Base-by-base conservation (phyloP, 30 jellyfish, hydroid and myxozoan species). In the Mastigias papua region DNA sequence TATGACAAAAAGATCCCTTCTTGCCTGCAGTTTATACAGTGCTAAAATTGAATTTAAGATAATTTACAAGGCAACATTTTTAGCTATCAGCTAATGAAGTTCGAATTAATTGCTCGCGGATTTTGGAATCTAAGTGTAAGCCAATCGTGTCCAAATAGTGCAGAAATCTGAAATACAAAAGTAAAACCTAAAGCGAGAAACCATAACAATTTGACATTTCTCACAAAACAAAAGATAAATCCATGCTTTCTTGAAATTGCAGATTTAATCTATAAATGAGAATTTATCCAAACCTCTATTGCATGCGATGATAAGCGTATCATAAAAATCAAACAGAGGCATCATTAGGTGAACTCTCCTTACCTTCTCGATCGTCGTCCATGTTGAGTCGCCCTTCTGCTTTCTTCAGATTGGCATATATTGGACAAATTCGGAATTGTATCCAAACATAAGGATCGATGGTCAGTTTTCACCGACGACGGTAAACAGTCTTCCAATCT, bases 321-420 rank as follows among this genome's bases (percentile, higher is more conserved):
- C 5, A 61, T 26, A 6, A 6, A 5, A 61, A 8, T 7, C 7
- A 26, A 61, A 6, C 60, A 16, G 16, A 46, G 16, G 16, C 16
- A 16, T 46, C 8, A 46, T 16, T 46, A 16, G 16, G 16, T 46
- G 8, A 6, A 8, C 60, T 46, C 62, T 34, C n/a, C 87, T 22
- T 25, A 87, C 96, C 96, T 87, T 64, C 96, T 67, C 23, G 88
- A 74, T 63, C 89, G 69, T 25, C 96, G 51, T 33, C 89, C 75
- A 58, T 33, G 72, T 48, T 87, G 91, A 5, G 86, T 64, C 71
- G 33, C 46, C 37, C 57, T 78, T 49, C 89, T 50, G 27, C n/a
- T 22, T 33, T 87, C 96, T 78, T 87, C 96, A 29, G 89, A 77
- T 62, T 25, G n/a, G 77, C 96, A 87, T 10, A 87, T 77, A 13